Percentiles rank a stretch among this genome's conserved stretches.
Evolutionary conservation across 2,888 invertebrate genomes (phyloP).

Genomic region (Nomada hirtipes): DNA sequence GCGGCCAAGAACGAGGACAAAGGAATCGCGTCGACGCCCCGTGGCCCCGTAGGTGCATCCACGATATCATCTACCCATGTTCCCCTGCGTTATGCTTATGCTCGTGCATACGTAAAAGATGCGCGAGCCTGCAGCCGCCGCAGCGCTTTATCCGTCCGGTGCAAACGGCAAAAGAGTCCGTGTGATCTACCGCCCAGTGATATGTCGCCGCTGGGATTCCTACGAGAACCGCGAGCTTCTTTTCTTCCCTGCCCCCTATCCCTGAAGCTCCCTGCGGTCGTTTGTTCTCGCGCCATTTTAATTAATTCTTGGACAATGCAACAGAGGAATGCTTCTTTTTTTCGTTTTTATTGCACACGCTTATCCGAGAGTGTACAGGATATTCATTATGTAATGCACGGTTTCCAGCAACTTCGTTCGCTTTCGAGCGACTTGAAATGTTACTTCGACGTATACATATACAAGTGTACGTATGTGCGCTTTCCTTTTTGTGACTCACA

Average conservation of each 20-base stretch:
- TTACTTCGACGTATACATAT: not conserved
- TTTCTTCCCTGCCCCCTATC: constrained; percentile 17
- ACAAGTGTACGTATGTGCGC: too few species aligned
- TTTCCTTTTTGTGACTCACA: not conserved
- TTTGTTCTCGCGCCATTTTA: constrained; percentile 59
- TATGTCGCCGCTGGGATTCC: constrained; percentile 70
- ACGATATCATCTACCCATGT: constrained; percentile 83
- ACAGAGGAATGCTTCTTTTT: constrained; percentile 43
- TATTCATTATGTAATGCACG: constrained; percentile 47
- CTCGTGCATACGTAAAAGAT: constrained; percentile 77
- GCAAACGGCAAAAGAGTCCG: constrained; percentile 64
- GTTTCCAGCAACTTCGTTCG: constrained; percentile 33
- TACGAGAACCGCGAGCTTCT: constrained; percentile 52
- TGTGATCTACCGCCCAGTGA: constrained; percentile 68
- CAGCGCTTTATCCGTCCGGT: constrained; percentile 63
- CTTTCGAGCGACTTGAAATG: constrained; percentile 2
- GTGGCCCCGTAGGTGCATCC: constrained; percentile 81
- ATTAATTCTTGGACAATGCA: constrained; percentile 57
- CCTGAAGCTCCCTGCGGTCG: constrained; percentile 15
- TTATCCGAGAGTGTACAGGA: constrained; percentile 48
- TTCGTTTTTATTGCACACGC: constrained; percentile 35
- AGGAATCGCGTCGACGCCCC: constrained; percentile 79
- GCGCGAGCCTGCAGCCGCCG: constrained; percentile 54
- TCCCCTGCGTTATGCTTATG: constrained; percentile 82
- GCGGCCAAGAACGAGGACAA: constrained; percentile 77